A percentile compares a stretch with the other conserved stretches of the same genome.
Conservation (phyloP, 1,140 invertebrate species). For the Adelges cooleyi region DNA sequence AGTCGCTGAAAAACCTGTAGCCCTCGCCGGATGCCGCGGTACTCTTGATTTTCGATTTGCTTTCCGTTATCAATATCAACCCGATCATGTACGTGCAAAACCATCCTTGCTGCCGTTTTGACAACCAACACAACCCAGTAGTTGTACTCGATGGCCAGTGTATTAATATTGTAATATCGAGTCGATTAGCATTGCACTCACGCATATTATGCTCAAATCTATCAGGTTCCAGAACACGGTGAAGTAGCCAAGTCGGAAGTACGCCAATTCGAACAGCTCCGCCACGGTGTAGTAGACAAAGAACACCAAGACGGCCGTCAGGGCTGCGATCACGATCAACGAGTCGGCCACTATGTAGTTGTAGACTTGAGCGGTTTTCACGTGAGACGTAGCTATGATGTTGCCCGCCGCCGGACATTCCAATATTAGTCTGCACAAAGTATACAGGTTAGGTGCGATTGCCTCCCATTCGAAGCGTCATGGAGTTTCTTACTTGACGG, state of each 20-base stretch:
- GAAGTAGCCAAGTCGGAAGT: slow-evolving; percentile 48
- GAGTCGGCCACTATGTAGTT: slow-evolving; percentile 46
- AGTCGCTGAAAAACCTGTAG: not conserved
- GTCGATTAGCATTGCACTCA: slow-evolving; percentile 34
- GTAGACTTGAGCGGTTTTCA: slow-evolving; percentile 48
- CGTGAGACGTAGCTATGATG: slow-evolving; percentile 48
- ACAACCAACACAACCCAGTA: too few species aligned
- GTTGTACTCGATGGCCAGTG: too few species aligned
- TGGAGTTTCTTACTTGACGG: slow-evolving; percentile 46
- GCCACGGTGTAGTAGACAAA: slow-evolving; percentile 56
- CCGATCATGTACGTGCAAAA: not conserved
- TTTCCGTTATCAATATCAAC: not conserved
- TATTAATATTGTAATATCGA: too few species aligned
- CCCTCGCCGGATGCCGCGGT: too few species aligned
- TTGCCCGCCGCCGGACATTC: slow-evolving; percentile 62
- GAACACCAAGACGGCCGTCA: slow-evolving; percentile 50
- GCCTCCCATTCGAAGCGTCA: too few species aligned
- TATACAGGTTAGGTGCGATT: too few species aligned
- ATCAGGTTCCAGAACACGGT: slow-evolving; percentile 53
- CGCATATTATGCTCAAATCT: slow-evolving; percentile 51
- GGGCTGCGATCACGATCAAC: slow-evolving; percentile 47
- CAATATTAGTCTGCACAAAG: slow-evolving; percentile 48
- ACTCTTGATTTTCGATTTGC: too few species aligned
- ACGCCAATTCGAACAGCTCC: slow-evolving; percentile 50
- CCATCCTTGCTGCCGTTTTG: too few species aligned